Evolutionary conservation across 1,140 invertebrate genomes (phyloP).

Genomic region (Mya arenaria): DNA sequence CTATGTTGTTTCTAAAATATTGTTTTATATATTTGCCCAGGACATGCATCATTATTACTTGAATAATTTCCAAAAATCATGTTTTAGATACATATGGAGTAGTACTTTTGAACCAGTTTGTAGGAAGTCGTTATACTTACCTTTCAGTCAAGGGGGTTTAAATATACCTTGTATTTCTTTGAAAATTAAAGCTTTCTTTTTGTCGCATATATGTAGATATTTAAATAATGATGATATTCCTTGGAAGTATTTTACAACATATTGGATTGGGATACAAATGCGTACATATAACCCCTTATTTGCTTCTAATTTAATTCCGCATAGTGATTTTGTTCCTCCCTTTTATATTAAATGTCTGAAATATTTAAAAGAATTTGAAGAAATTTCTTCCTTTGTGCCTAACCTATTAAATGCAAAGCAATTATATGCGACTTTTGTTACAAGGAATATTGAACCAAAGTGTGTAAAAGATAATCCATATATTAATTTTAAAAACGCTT

Average conservation of each 20-base stretch:
- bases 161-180: constrained; percentile 42
- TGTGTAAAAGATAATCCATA: too few species aligned
- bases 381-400: too few species aligned
- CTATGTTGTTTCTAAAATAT: constrained; percentile 53
- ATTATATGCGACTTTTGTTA: too few species aligned
- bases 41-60: constrained; percentile 50
- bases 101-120: constrained; percentile 45
- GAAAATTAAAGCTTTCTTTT: not conserved
- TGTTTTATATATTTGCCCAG: constrained; percentile 48
- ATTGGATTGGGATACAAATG: not conserved
- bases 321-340: too few species aligned
- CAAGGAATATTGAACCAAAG: too few species aligned
- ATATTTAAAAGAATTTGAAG: too few species aligned
- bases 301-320: too few species aligned
- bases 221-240: not conserved
- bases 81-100: constrained; percentile 54
- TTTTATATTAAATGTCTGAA: too few species aligned
- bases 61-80: constrained; percentile 25
- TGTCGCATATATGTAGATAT: not conserved
- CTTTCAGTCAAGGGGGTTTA: constrained; percentile 41
- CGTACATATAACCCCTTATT: too few species aligned
- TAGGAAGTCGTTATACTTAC: not conserved
- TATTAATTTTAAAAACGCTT: too few species aligned
- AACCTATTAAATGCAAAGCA: too few species aligned
- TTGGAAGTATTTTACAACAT: not conserved